Percentiles rank a stretch among this genome's conserved stretches.
Conservation (phyloP, 2,797 vertebrate species). For the Sebastes matsubarae region DNA sequence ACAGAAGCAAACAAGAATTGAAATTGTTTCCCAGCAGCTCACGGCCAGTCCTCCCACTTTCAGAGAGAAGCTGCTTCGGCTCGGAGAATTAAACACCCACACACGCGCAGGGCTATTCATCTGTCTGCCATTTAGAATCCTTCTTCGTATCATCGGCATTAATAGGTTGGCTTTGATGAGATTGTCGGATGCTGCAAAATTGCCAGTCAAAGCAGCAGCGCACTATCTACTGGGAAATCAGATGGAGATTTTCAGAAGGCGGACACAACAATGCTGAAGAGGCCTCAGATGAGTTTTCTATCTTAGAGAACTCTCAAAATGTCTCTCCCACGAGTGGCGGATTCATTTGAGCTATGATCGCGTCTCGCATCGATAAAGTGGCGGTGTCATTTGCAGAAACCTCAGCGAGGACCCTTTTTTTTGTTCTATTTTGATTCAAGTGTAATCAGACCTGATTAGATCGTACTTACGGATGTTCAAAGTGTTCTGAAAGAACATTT, state of each 20-base stretch:
- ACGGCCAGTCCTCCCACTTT: slow-evolving; percentile 49
- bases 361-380: slow-evolving; percentile 43
- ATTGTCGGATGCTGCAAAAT: slow-evolving; percentile 70
- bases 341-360: slow-evolving; percentile 49
- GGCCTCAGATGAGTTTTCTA: slow-evolving; percentile 69
- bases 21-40: slow-evolving; percentile 44
- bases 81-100: slow-evolving; percentile 66
- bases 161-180: slow-evolving; percentile 76
- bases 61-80: slow-evolving; percentile 20
- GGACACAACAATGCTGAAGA: slow-evolving; percentile 66
- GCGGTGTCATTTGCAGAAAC: background rate
- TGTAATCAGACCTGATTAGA: slow-evolving; percentile 25
- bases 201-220: slow-evolving; percentile 60
- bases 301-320: slow-evolving; percentile 60
- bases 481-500: slow-evolving; percentile 5
- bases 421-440: slow-evolving; percentile 20
- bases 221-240: slow-evolving; percentile 76
- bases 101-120: slow-evolving; percentile 56
- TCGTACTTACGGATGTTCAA: background rate
- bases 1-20: slow-evolving; percentile 28
- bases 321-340: slow-evolving; percentile 44
- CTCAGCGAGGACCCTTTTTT: slow-evolving; percentile 10
- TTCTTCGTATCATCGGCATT: slow-evolving; percentile 66
- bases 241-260: slow-evolving; percentile 62
- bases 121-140: slow-evolving; percentile 66